Evolutionary conservation across 2,113 vertebrate species (phyloP), one percentile per base, ranked within the genome.

Genomic region (Neomonachus schauinslandi): DNA sequence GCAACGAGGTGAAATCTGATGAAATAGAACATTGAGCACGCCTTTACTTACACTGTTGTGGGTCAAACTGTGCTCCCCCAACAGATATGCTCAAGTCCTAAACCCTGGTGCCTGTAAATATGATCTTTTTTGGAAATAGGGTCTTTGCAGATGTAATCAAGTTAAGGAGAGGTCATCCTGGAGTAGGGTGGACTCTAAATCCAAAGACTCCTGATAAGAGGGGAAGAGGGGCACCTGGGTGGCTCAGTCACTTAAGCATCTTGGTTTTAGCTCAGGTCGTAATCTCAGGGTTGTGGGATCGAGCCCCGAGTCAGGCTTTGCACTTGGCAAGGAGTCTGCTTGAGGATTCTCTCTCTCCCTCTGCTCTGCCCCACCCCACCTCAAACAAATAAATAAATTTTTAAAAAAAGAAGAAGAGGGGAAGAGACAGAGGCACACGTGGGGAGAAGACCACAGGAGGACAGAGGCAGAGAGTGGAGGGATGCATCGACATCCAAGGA

Each of bases 401-500:
- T 61, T 67, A 11, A 1, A n/a, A 69, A 33, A 69, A n/a, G 16
- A 69, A 8, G 33, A 18, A 14, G 14, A 9, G 7, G 7, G 14
- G 39, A n/a, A n/a, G 46, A 53, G 46, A 79, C 5, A 24, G 6
- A 55, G 16, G 36, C 28, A 55, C 53, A 16, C 18, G 4, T 4
- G 5, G 49, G 3, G 31, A 61, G 31, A 42, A 22, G 36, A 5
- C 33, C 63, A 46, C 4, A 46, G 46, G 26, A 14, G 8, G 2
- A 22, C 33, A 7, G 42, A 89, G 19, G 21, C 49, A 24, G 74
- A 36, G 22, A 22, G 0, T 1, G 15, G 13, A 26, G 26, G 2
- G 4, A 57, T 1, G 9, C 1, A 0, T 59, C 36, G 28, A 18
- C n/a, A 33, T 22, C 12, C 74, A 28, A 82, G 26, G 12, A 81